Conservation (phyloP, 2,888 invertebrate species). For the Eilema sororculum region DNA sequence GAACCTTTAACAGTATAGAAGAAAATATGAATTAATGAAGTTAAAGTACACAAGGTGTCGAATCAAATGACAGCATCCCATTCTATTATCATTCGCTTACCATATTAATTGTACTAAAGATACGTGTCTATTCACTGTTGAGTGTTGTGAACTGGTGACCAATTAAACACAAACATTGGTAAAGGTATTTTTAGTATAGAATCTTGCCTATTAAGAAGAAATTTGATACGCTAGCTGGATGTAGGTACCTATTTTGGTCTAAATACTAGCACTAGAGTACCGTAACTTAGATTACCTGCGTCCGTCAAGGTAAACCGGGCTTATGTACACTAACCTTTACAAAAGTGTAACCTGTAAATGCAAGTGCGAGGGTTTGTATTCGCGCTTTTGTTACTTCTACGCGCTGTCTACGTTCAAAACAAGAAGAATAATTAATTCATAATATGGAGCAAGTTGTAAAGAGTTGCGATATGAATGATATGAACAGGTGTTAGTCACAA, state of each 20-base stretch:
- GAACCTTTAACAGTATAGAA: background rate
- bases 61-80: background rate
- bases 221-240: background rate
- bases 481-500: conserved; percentile 10
- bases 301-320: conserved; percentile 13
- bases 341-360: background rate
- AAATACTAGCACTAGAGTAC: background rate
- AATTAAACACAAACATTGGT: background rate
- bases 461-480: conserved; percentile 1
- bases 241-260: background rate
- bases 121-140: too few relatives aligned
- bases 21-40: background rate
- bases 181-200: background rate
- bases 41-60: background rate
- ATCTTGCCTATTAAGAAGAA: background rate
- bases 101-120: background rate
- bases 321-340: conserved; percentile 7
- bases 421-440: conserved; percentile 7
- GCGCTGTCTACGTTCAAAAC: conserved; percentile 14
- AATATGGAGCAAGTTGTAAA: conserved; percentile 3
- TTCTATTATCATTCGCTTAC: background rate
- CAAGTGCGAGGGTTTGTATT: conserved; percentile 2
- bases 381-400: conserved; percentile 13
- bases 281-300: background rate
- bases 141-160: too few relatives aligned